These are phyloP conservation scores for Chelonoidis abingdonii DNA, from an alignment of 2,113 vertebrate genomes.

Conservation along the genomic window DNA sequence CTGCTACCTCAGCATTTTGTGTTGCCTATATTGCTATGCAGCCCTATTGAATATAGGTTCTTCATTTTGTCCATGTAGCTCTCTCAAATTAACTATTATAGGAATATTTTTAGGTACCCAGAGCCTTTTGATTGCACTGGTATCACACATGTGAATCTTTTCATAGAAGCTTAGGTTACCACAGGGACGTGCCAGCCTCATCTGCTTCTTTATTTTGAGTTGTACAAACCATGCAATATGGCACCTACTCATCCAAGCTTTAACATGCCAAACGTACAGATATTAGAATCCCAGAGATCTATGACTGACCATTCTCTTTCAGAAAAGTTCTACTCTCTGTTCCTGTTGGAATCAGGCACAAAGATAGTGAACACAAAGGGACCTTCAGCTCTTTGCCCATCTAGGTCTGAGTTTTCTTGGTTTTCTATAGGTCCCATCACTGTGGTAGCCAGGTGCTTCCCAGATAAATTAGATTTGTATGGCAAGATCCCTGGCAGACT, in stretches of 20 bases:
- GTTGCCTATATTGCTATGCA: conserved; percentile 28
- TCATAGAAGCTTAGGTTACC: conserved; percentile 22
- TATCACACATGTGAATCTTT: conserved; percentile 25
- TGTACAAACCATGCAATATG: background rate
- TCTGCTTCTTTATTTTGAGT: conserved; percentile 23
- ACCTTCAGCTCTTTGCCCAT: background rate
- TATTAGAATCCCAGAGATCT: conserved; percentile 42
- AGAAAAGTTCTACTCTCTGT: conserved; percentile 46
- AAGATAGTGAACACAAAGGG: background rate
- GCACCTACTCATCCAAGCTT: background rate
- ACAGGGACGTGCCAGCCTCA: background rate
- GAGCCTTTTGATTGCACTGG: conserved; percentile 41
- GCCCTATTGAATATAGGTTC: conserved; percentile 38
- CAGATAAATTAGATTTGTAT: background rate
- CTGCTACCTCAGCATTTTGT: conserved; percentile 37
- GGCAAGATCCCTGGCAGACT: background rate
- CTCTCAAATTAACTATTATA: conserved; percentile 35
- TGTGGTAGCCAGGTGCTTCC: background rate
- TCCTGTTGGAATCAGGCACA: conserved; percentile 44
- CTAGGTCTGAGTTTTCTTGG: background rate
- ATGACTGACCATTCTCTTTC: conserved; percentile 48
- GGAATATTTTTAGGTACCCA: conserved; percentile 51
- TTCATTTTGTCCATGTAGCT: background rate
- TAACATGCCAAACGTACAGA: conserved; percentile 30
- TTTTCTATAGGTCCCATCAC: background rate